These are phyloP conservation scores for Trinorchestia longiramus DNA, from an alignment of 1,140 invertebrate genomes.

Conservation along the genomic window DNA sequence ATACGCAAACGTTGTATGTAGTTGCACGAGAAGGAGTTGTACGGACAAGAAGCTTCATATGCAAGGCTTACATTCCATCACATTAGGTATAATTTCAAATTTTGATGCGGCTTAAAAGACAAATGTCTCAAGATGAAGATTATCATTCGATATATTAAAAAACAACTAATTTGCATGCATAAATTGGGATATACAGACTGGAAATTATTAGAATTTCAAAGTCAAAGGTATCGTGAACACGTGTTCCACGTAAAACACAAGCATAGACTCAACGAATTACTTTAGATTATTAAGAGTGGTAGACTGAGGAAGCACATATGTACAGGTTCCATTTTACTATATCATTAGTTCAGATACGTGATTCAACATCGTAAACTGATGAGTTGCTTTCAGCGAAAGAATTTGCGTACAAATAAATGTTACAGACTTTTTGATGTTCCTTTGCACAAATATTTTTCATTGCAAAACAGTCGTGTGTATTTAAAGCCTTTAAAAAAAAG, in stretches of 20 bases:
- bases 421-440: background rate
- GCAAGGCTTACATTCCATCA: background rate
- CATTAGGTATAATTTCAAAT: background rate
- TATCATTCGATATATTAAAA: background rate
- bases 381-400: no score
- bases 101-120: background rate
- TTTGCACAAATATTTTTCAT: background rate
- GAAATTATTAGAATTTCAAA: constrained; percentile 52
- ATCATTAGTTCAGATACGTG: no score
- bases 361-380: no score
- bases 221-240: background rate
- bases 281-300: background rate
- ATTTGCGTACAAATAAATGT: background rate
- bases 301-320: no score
- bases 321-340: no score
- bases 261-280: background rate
- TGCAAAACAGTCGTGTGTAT: background rate
- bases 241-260: background rate
- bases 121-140: background rate
- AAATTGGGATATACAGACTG: background rate
- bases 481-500: no score
- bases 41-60: background rate
- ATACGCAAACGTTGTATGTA: background rate
- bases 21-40: background rate
- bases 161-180: constrained; percentile 20